Evolutionary conservation across 2,888 invertebrate species (phyloP).

Genomic region (Hypomecis atomaria): DNA sequence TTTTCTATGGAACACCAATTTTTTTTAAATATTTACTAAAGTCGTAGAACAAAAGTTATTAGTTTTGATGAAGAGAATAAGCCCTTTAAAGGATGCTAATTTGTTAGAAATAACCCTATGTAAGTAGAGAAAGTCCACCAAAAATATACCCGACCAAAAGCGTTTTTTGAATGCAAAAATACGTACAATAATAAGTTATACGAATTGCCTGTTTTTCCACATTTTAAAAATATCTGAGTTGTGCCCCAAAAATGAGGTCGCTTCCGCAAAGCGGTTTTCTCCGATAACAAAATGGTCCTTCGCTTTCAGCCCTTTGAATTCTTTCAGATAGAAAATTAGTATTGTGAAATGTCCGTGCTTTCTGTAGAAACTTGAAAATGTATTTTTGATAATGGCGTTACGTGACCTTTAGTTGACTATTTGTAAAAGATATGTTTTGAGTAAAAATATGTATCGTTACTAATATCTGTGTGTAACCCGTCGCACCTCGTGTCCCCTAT

Average conservation of each 20-base stretch:
- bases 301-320: slow-evolving; percentile 41
- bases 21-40: no score
- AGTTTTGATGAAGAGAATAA: no score
- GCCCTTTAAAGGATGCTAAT: no score
- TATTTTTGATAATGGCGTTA: slow-evolving; percentile 4
- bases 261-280: slow-evolving; percentile 45
- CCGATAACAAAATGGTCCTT: slow-evolving; percentile 45
- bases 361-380: slow-evolving; percentile 19
- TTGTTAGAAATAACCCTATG: no score
- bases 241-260: slow-evolving; percentile 36
- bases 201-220: neutral
- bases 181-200: neutral
- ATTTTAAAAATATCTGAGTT: slow-evolving; percentile 12
- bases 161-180: neutral
- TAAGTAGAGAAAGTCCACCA: no score
- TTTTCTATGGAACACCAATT: no score
- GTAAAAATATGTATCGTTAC: no score
- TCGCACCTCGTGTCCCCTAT: no score
- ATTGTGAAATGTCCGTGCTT: slow-evolving; percentile 42
- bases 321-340: slow-evolving; percentile 45
- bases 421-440: no score
- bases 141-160: no score
- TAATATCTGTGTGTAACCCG: no score
- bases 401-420: neutral
- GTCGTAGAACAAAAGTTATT: no score